These are phyloP conservation scores for Nothoprocta pentlandii DNA, from an alignment of 2,113 vertebrate genomes.

Conservation along the genomic window DNA sequence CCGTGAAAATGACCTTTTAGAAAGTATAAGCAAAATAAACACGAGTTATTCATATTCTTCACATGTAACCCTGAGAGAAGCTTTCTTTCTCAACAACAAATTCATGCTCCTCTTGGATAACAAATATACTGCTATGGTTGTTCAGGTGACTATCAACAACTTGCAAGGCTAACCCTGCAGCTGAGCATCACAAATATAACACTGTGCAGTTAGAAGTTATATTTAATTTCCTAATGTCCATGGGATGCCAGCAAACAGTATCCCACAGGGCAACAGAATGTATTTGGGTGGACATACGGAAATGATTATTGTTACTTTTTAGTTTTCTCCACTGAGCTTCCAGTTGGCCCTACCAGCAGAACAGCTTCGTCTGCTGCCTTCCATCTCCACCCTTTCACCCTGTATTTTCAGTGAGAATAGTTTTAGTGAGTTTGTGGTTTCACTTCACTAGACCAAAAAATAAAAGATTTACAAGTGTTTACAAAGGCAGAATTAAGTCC, in stretches of 20 bases:
- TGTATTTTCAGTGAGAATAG: not conserved
- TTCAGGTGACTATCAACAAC: constrained; percentile 16
- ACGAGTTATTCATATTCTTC: constrained; percentile 31
- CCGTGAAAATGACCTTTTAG: not conserved
- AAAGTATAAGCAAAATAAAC: constrained; percentile 36
- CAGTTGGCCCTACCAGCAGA: constrained; percentile 19
- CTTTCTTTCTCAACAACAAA: constrained; percentile 33
- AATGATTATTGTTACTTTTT: not conserved
- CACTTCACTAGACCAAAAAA: not conserved
- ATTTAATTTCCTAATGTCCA: constrained; percentile 42
- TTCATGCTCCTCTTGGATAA: constrained; percentile 20
- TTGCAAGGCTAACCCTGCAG: constrained; percentile 17
- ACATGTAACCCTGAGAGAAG: not conserved
- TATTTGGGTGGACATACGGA: constrained; percentile 28
- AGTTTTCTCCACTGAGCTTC: constrained; percentile 1
- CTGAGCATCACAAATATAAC: constrained; percentile 15
- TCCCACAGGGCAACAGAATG: constrained; percentile 35
- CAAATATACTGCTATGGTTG: constrained; percentile 10
- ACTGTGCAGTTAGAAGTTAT: not conserved
- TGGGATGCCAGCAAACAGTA: constrained; percentile 35
- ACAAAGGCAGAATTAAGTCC: not conserved
- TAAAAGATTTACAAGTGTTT: not conserved
- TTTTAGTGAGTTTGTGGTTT: not conserved
- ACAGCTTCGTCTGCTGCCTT: constrained; percentile 11
- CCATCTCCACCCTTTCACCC: not conserved